Percentiles rank a stretch among this genome's conserved stretches.
Conservation (phyloP, 2,888 invertebrate species). For the Xestia sexstrigata region DNA sequence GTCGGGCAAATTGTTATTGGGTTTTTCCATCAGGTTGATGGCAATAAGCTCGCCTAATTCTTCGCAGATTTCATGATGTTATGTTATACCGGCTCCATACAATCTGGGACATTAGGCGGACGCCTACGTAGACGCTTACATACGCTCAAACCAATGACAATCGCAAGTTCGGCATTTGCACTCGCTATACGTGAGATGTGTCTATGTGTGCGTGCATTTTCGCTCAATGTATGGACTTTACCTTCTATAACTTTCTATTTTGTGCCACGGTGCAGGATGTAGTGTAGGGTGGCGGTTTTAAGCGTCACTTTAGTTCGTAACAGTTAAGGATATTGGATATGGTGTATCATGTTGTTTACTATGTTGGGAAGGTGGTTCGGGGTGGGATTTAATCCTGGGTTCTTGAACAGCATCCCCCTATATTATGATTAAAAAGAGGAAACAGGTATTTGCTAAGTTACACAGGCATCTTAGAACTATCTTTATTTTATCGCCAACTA, state of each 20-base stretch:
- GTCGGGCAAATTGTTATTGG: too few species aligned
- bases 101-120: not conserved
- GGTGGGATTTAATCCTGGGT: not conserved
- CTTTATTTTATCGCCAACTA: not conserved
- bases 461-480: not conserved
- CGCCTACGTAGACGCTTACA: not conserved
- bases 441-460: not conserved
- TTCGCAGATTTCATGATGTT: too few species aligned
- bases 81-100: too few species aligned
- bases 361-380: not conserved
- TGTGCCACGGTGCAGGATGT: slow-evolving; percentile 26
- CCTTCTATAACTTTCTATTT: slow-evolving; percentile 18
- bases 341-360: slow-evolving; percentile 28
- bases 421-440: not conserved
- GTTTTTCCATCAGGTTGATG: too few species aligned
- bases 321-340: slow-evolving; percentile 44
- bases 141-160: not conserved
- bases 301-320: slow-evolving; percentile 30
- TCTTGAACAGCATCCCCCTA: not conserved
- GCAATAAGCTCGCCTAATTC: too few species aligned
- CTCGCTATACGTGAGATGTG: not conserved
- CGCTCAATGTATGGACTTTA: not conserved
- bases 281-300: slow-evolving; percentile 38
- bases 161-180: not conserved
- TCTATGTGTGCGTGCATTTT: too few species aligned